Evolutionary conservation across 2,888 invertebrate genomes (phyloP), one percentile per base, ranked within the genome.

Genomic region (Stenolophus ochropezus): DNA sequence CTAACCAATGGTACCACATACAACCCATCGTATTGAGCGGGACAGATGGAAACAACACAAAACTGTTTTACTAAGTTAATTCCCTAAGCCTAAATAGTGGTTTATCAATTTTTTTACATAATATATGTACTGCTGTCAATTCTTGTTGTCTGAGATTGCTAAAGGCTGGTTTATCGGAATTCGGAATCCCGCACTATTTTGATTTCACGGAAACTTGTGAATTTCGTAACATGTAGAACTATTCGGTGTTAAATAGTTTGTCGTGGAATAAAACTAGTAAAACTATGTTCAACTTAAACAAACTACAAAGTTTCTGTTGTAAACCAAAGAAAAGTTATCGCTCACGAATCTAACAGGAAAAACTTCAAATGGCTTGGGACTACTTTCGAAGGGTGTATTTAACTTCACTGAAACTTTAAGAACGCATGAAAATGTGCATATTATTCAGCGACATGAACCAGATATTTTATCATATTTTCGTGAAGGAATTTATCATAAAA

Each of bases 331-430:
- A 58, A 61, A 61, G 25, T 25, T 61, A 61, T 23, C 14, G 4
- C 25, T 61, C 20, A 61, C 11, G 61, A 25, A 61, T 61, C 23
- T 61, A 25, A 25, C 5, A 5, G 25, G 56, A 56, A 61, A 61
- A 61, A 61, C 23, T 61, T 61, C 14, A 61, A 61, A 61, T 61
- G 61, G 14, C 61, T 61, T 14, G 11, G 23, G n/a, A 61, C 25
- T 61, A 61, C 61, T 61, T 61, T 23, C 25, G 14, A 61, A 14
- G 61, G 14, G 61, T 61, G n/a, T 25, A 61, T 61, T 61, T 61
- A 25, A 61, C 61, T 61, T 25, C 14, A 8, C 21, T 58, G 14
- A 61, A 61, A 61, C 61, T 61, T 61, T 23, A 61, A 11, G 21
- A 61, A 61, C 23, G 14, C 23, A 25, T 23, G 25, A 14, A 61